These are phyloP conservation scores for Coranthus polyacanthus DNA, from an alignment of 2,797 vertebrate genomes.

Conservation along the genomic window DNA sequence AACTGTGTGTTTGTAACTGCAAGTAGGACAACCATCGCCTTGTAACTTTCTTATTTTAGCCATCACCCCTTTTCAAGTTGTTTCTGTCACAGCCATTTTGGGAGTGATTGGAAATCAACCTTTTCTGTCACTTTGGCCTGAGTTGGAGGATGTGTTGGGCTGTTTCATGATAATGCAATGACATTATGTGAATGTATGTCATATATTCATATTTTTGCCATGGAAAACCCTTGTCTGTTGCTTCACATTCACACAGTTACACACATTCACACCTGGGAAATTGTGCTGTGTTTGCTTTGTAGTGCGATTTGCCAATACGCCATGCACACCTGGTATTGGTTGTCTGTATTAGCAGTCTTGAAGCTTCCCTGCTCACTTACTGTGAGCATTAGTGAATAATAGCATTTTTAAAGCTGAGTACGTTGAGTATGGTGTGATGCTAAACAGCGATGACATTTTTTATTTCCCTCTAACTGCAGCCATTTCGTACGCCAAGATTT, in stretches of 20 bases:
- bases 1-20: too few species aligned
- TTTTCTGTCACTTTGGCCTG: too few species aligned
- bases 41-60: too few species aligned
- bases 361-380: constrained; percentile 18
- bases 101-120: too few species aligned
- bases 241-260: constrained; percentile 11
- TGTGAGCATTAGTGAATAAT: constrained; percentile 11
- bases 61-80: too few species aligned
- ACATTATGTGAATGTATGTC: too few species aligned
- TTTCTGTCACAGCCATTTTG: too few species aligned
- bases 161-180: too few species aligned
- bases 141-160: too few species aligned
- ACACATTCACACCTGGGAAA: constrained; percentile 33
- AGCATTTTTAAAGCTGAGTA: background rate
- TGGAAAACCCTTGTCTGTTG: background rate
- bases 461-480: constrained; percentile 24
- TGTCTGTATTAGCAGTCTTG: constrained; percentile 1
- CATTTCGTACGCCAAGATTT: background rate
- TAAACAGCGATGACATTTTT: constrained; percentile 33
- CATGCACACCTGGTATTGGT: background rate
- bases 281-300: constrained; percentile 15
- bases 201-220: too few species aligned
- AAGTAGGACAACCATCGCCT: too few species aligned
- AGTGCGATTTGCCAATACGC: background rate
- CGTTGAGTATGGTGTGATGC: background rate